Base-by-base conservation (phyloP, 2,888 invertebrate genomes). In the Morinoia aosen region DNA sequence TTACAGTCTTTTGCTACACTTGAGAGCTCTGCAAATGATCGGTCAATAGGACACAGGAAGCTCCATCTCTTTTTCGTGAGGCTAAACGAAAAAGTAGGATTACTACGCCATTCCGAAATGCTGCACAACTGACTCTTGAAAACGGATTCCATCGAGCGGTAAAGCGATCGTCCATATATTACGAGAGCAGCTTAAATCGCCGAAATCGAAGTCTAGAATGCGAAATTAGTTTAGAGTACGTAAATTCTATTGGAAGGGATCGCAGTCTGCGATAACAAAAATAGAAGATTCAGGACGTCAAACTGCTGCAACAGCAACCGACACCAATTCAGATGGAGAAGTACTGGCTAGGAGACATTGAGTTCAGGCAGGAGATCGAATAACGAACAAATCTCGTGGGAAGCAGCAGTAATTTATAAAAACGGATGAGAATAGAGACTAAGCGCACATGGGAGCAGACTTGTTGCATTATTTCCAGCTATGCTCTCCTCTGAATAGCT, bases 1-100 rank as follows among this genome's bases (percentile, higher is more conserved):
- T 93, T 93, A 93, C 33, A 57, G 33, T 57, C 57, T 93, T 93
- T 93, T 57, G 93, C 56, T 12, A 57, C 93, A 33, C 93, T 57
- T 93, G 93, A 93, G 90, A 90, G 58, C 93, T 93, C n/a, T 7
- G 57, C 93, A 93, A 33, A 57, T 90, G 90, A 90, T 40, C 90
- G 90, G 48, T 90, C 90, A 90, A 76, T 76, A 76, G 76, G 76
- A 76, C 76, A 76, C 76, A 76, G 76, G 16, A 33, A 76, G 76
- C 76, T 76, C 7, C 76, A 33, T 33, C 25, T 76, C 76, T 76
- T 76, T 76, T 76, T 33, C 33, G 33, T 10, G 25, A 10, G 25
- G 33, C 25, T 76, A 25, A 19, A 76, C 19, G 25, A 33, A 76
- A 76, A 19, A 76, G 76, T 76, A 76, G 76, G 33, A 76, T 76